Base-by-base conservation (phyloP, 2,888 invertebrate species). In the Cyrtodaria siliqua region DNA sequence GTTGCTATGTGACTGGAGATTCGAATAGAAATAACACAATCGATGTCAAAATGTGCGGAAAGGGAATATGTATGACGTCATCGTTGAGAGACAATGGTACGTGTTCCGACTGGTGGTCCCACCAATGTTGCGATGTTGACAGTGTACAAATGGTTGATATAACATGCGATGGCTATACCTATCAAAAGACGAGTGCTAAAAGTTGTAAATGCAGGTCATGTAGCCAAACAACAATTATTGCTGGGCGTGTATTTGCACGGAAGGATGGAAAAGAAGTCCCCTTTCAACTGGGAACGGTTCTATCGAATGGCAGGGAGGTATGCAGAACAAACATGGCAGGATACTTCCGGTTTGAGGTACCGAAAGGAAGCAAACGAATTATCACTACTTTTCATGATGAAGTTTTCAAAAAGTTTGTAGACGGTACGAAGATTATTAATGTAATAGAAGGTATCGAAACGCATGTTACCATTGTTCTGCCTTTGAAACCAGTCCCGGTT, bases 401-500 rank as follows among this genome's bases (percentile, higher is more conserved):
- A 2, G 18, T 56, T 0, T 72, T 55, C 12, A 64, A 72, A 18
- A 63, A 53, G n/a, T 77, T 77, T 49, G 40, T 62, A 0, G 63
- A 62, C 16, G 23, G 24, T 23, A 72, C 72, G 8, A 77, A 77
- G 56, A 63, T 77, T 1, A 55, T 77, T 4, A 24, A 47, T 2
- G 26, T 62, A 9, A 44, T 24, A 16, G 59, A 63, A 23, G 77
- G 67, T 4, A 23, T n/a, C 4, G 29, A 42, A 16, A 55, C 56
- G 9, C 49, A 26, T 2, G 60, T 56, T 4, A 49, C 63, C 1
- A 47, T 64, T 12, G 64, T 59, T 24, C 8, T 77, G 2, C 77
- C 77, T 0, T 24, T 72, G 14, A 67, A 69, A 60, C 77, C 77
- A 18, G 38, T 24, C 2, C 77, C 77, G 8, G 49, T 77, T 3